Conservation (phyloP, 2,888 invertebrate species). For the Drosophila kuntzei region DNA sequence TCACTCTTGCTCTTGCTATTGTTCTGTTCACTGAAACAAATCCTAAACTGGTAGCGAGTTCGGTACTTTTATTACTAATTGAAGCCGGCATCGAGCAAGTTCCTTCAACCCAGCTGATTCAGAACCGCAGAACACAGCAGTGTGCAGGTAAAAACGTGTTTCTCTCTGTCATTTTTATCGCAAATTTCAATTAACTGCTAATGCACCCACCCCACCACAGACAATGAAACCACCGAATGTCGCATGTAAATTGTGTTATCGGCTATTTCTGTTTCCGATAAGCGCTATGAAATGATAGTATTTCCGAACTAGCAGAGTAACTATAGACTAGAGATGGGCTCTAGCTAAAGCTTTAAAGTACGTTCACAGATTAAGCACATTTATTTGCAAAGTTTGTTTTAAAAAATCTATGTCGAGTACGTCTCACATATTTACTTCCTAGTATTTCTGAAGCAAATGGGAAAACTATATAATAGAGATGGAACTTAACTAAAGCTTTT, state of each 20-base stretch:
- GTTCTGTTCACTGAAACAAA: conserved; percentile 15
- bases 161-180: conserved; percentile 34
- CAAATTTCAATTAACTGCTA: conserved; percentile 50
- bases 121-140: conserved; percentile 20
- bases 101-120: conserved; percentile 74
- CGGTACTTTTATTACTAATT: conserved; percentile 37
- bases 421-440: neutral
- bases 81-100: conserved; percentile 38
- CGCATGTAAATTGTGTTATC: conserved; percentile 70
- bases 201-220: conserved; percentile 31
- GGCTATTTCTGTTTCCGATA: conserved; percentile 42
- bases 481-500: neutral
- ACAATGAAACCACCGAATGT: conserved; percentile 49
- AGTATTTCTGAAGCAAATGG: neutral
- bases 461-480: neutral
- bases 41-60: conserved; percentile 33
- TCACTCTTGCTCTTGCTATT: conserved; percentile 7
- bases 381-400: neutral
- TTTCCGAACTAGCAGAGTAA: conserved; percentile 1
- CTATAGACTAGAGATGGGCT: conserved; percentile 2
- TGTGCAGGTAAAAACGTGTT: conserved; percentile 72
- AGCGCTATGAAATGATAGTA: conserved; percentile 37
- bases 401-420: neutral
- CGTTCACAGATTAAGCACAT: neutral
- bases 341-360: neutral